Base-by-base conservation (phyloP, 2,797 vertebrate species). In the Meriones psammophilus region DNA sequence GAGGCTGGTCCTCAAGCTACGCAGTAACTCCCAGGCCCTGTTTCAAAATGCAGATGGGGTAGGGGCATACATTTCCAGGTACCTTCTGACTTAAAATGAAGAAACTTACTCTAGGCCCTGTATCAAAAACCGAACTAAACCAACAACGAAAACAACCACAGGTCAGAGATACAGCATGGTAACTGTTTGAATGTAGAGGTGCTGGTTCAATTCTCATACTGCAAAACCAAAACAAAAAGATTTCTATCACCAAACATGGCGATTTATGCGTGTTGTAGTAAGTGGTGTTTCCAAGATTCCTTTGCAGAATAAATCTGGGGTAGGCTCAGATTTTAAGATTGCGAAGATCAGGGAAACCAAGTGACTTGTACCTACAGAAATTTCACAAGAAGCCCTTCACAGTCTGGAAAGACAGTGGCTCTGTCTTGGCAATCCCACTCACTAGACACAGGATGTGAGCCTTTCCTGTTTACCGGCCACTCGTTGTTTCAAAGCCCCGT, bases 11-110 rank as follows among this genome's bases (percentile, higher is more conserved):
- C 46, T 54, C 83, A 69, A 76, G 87, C 39, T 46, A 36, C 54
- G 60, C 5, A 28, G 56, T 46, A n/a, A 46, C 17, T 13, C 28
- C 8, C 36, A 13, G 71, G 54, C 18, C 50, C 85, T 62, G 56
- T 18, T 68, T 60, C 69, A 58, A 58, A 73, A 42, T 12, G n/a
- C 39, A 60, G 22, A 69, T 54, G 46, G 46, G 50, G 24, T 46
- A 42, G 46, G 50, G n/a, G 22, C 15, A 80, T 54, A 18, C 30
- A 84, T 66, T 30, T 81, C 60, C 42, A 92, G 79, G 20, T 39
- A 79, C 3, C 56, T 95, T 39, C 12, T 89, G 54, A 28, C 33
- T 92, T 94, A 92, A 28, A 92, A 80, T 93, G 36, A 87, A 66
- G 42, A 69, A 88, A 33, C 56, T 33, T 79, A 87, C 39, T 69